Conservation (phyloP, 2,113 vertebrate species). For the Cyprinodon brontotheroides region DNA sequence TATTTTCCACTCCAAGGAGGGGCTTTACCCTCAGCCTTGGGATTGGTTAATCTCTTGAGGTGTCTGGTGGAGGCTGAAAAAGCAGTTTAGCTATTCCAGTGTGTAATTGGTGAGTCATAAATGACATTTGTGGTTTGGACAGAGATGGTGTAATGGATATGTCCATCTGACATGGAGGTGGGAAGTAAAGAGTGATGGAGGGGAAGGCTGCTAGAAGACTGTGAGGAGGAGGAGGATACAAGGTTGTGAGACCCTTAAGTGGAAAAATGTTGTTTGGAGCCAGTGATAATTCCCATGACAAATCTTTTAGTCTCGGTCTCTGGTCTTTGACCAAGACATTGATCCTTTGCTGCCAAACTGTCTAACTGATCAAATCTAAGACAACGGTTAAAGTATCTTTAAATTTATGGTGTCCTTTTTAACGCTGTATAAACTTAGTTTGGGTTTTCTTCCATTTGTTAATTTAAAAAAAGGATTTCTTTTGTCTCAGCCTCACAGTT, state of each 20-base stretch:
- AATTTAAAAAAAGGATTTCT: conserved; percentile 10
- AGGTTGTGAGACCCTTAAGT: conserved; percentile 32
- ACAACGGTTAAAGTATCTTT: conserved; percentile 19
- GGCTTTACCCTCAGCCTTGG: not conserved
- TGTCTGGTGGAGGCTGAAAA: conserved; percentile 22
- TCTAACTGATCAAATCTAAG: conserved; percentile 24
- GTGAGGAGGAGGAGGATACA: not conserved
- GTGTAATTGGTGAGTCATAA: conserved; percentile 64
- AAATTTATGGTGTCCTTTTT: conserved; percentile 27
- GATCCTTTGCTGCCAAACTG: conserved; percentile 24
- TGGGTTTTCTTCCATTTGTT: conserved; percentile 38
- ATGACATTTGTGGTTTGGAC: conserved; percentile 51
- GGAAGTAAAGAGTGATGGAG: conserved; percentile 41
- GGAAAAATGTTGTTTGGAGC: conserved; percentile 51
- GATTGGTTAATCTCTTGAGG: conserved; percentile 20
- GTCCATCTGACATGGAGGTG: conserved; percentile 33
- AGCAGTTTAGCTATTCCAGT: conserved; percentile 23
- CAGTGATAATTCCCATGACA: conserved; percentile 45
- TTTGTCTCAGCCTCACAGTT: not conserved
- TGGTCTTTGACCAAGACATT: conserved; percentile 25
- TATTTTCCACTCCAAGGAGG: conserved; percentile 17
- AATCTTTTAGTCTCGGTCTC: conserved; percentile 50
- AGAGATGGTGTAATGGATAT: conserved; percentile 52
- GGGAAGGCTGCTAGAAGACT: not conserved
- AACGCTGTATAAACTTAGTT: conserved; percentile 10